These are phyloP conservation scores for Spodoptera litura DNA, from an alignment of 1,140 invertebrate genomes.

Conservation along the genomic window DNA sequence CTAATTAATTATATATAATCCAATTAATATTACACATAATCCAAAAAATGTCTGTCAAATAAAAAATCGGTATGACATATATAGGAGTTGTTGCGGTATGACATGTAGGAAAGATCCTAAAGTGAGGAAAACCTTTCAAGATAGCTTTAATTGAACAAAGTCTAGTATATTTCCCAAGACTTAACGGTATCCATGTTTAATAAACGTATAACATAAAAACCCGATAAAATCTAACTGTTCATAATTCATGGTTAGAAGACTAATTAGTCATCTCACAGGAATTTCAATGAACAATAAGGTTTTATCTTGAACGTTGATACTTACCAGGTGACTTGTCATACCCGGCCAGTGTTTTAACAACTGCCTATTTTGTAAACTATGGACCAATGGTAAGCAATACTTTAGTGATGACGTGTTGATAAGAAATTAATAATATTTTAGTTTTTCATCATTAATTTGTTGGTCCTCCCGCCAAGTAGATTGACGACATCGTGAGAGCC, in stretches of 20 bases:
- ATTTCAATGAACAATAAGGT: conserved; percentile 42
- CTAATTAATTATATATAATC: no score
- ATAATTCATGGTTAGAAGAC: conserved; percentile 6
- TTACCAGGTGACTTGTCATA: not conserved
- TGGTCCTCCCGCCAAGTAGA: no score
- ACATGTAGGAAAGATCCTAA: no score
- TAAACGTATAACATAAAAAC: conserved; percentile 1
- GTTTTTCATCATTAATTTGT: no score
- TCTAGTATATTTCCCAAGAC: conserved; percentile 6
- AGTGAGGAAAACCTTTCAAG: not conserved
- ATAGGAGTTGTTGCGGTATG: no score
- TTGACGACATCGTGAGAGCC: no score
- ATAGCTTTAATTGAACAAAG: not conserved
- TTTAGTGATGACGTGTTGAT: not conserved
- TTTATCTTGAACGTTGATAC: conserved; percentile 29
- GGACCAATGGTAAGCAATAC: not conserved
- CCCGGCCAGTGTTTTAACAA: not conserved
- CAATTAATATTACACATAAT: no score
- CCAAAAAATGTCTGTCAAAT: no score
- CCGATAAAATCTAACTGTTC: conserved; percentile 14
- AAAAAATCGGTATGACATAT: no score
- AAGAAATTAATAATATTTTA: not conserved
- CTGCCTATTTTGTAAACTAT: conserved; percentile 1
- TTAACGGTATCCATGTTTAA: not conserved
- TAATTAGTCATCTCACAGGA: conserved; percentile 36